These are phyloP conservation scores for Hippopotamus amphibius DNA, from an alignment of 2,113 vertebrate species.

Conservation along the genomic window DNA sequence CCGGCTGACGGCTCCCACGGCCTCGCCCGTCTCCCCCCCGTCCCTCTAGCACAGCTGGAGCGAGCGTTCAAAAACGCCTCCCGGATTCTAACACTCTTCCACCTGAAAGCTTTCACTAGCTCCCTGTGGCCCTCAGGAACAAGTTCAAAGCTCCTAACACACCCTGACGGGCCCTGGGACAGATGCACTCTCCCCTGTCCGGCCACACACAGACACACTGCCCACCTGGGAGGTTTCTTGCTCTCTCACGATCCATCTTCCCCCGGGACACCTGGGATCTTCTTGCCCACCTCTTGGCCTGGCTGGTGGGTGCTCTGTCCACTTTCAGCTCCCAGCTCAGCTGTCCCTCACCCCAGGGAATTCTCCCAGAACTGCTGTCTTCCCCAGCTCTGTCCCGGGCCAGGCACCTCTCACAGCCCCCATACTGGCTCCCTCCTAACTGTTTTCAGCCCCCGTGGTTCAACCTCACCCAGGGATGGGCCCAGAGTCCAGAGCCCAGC, in stretches of 20 bases:
- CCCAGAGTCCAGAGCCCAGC: not conserved
- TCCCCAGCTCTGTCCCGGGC: not conserved
- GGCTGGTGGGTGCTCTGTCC: not conserved
- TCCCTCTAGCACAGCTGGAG: not conserved
- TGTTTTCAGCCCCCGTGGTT: not conserved
- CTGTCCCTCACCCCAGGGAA: not conserved
- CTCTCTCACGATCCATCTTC: not conserved
- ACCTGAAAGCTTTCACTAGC: not conserved
- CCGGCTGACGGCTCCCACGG: rapidly evolving
- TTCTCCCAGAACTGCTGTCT: not conserved
- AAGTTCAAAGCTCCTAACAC: not conserved
- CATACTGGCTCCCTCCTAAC: not conserved
- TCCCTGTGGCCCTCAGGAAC: not conserved
- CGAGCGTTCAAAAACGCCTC: not conserved
- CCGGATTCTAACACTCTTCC: not conserved
- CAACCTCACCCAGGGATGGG: not conserved
- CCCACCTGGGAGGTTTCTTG: not conserved
- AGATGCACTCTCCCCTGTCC: not conserved
- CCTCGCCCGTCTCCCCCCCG: not conserved
- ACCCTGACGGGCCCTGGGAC: not conserved
- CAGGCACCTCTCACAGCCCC: not conserved
- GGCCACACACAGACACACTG: not conserved
- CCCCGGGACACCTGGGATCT: not conserved
- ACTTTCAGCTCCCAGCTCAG: not conserved
- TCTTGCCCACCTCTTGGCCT: not conserved